Conservation (phyloP, 2,888 invertebrate species). For the Euplagia quadripunctaria region DNA sequence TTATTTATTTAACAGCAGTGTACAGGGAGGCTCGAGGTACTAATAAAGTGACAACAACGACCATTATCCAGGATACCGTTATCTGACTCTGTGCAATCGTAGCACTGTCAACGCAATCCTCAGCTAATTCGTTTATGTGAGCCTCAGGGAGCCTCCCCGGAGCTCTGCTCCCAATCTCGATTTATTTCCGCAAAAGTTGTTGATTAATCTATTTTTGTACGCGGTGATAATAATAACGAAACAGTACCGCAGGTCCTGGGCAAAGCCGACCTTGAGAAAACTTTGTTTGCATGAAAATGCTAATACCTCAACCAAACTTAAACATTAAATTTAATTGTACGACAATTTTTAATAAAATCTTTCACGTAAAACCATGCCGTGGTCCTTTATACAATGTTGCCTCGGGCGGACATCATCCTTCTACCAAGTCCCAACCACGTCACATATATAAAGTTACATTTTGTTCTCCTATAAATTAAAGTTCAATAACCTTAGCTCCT, state of each 20-base stretch:
- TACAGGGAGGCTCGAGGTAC: neutral
- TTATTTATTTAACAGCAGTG: no score
- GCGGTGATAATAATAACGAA: neutral
- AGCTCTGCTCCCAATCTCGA: constrained; percentile 20
- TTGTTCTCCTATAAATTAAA: constrained; percentile 1
- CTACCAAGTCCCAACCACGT: neutral
- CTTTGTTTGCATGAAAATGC: neutral
- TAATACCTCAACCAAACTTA: no score
- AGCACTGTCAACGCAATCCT: constrained; percentile 25
- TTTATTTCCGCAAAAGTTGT: constrained; percentile 11
- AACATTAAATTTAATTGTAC: no score
- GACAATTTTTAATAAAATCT: no score
- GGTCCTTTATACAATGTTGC: neutral
- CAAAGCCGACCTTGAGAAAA: neutral
- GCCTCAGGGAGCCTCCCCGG: constrained; percentile 4
- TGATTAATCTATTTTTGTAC: constrained; percentile 21
- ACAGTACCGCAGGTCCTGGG: neutral
- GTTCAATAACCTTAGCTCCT: constrained; percentile 16
- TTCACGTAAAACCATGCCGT: neutral
- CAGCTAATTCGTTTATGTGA: constrained; percentile 35
- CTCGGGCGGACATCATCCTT: neutral
- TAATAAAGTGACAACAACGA: neutral
- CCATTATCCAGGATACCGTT: neutral
- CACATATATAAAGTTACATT: neutral
- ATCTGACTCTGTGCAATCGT: constrained; percentile 1